These are phyloP conservation scores for Siniperca chuatsi DNA, from an alignment of 2,113 vertebrate species.

Conservation along the genomic window DNA sequence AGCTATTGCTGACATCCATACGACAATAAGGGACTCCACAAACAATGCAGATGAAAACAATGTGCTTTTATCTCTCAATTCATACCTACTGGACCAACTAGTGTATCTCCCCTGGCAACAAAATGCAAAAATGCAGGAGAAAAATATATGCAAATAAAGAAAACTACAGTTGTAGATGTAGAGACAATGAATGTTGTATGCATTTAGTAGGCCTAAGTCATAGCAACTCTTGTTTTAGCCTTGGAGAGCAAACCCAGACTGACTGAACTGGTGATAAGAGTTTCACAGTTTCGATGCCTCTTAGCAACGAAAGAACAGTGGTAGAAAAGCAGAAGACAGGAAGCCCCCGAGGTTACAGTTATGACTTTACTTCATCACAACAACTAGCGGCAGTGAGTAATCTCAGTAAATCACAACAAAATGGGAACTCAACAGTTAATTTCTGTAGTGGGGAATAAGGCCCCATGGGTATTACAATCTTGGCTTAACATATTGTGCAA, in stretches of 20 bases:
- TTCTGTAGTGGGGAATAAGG: background rate
- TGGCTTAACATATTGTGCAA: too few relatives aligned
- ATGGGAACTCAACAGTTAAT: background rate
- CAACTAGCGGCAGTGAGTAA: background rate
- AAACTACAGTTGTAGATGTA: background rate
- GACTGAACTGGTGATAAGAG: background rate
- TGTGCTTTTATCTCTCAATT: background rate
- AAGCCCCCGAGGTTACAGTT: background rate
- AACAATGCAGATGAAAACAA: background rate
- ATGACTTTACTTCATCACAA: background rate
- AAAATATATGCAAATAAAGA: background rate
- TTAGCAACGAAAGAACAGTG: background rate
- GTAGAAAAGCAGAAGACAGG: slow-evolving; percentile 29
- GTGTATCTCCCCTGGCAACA: background rate
- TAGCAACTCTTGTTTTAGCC: background rate
- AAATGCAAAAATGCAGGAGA: background rate
- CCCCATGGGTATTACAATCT: background rate
- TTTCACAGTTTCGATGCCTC: slow-evolving; percentile 8
- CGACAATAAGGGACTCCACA: background rate
- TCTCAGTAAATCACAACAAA: slow-evolving; percentile 12
- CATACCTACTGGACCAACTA: background rate
- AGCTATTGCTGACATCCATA: accelerated
- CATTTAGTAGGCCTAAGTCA: background rate
- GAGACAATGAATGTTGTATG: background rate
- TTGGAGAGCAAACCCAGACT: background rate